Evolutionary conservation across 2,888 invertebrate species (phyloP).

Genomic region (Lasioglossum oenotherae): DNA sequence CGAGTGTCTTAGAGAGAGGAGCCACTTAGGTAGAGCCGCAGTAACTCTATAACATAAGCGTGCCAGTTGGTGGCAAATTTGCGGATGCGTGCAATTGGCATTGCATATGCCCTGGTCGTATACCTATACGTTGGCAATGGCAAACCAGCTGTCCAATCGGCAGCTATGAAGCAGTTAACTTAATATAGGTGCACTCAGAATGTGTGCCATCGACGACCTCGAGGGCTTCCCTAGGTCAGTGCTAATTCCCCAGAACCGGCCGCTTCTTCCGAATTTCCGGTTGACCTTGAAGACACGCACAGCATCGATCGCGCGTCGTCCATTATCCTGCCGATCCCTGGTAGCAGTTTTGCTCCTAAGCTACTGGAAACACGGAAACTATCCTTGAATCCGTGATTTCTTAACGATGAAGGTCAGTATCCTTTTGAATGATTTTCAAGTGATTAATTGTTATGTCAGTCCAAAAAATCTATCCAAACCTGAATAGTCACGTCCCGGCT

Average conservation of each 20-base stretch:
- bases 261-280: conserved; percentile 71
- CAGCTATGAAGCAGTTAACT: conserved; percentile 81
- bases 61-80: conserved; percentile 83
- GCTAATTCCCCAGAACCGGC: conserved; percentile 75
- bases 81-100: conserved; percentile 84
- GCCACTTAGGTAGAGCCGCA: conserved; percentile 66
- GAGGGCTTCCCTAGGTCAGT: conserved; percentile 82
- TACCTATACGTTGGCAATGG: conserved; percentile 67
- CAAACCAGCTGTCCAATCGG: conserved; percentile 74
- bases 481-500: too few species aligned
- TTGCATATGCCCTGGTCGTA: conserved; percentile 73
- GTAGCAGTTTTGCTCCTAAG: not conserved
- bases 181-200: conserved; percentile 79
- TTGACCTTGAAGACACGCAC: conserved; percentile 61
- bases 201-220: conserved; percentile 81
- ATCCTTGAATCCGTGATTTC: not conserved
- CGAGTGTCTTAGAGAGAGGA: conserved; percentile 71
- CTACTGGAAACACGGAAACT: not conserved
- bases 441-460: too few species aligned
- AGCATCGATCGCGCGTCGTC: not conserved
- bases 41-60: conserved; percentile 82
- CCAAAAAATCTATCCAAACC: too few species aligned
- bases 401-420: not conserved
- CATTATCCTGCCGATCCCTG: not conserved
- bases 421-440: not conserved